Evolutionary conservation across 2,797 vertebrate species (phyloP).

Genomic region (Tadarida brasiliensis): DNA sequence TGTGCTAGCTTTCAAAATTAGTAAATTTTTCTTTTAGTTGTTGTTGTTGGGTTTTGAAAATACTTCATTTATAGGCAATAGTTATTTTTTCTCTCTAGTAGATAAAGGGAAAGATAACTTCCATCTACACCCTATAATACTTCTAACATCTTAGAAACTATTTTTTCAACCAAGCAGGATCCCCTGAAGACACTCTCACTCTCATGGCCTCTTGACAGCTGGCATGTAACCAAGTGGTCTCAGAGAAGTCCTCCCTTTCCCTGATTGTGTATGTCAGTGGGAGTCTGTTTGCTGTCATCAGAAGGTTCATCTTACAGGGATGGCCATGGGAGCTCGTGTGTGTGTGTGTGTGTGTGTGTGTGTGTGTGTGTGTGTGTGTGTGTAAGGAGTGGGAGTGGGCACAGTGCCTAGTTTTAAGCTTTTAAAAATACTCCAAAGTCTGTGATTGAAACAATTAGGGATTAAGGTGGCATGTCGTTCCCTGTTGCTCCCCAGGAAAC

Average conservation of each 20-base stretch:
- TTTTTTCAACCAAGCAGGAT: neutral
- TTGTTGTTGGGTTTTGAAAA: slow-evolving; percentile 70
- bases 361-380: neutral
- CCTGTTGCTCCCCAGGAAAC: neutral
- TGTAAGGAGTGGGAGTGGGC: neutral
- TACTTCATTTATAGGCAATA: slow-evolving; percentile 78
- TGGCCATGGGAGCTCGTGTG: neutral
- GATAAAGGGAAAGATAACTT: slow-evolving; percentile 75
- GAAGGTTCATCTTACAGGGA: slow-evolving; percentile 27
- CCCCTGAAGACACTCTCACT: slow-evolving; percentile 46
- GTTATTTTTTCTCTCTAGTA: slow-evolving; percentile 68
- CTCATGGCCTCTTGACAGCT: slow-evolving; percentile 60
- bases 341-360: neutral
- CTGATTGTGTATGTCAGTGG: slow-evolving; percentile 1
- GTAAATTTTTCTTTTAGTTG: slow-evolving; percentile 71
- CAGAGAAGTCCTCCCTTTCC: slow-evolving; percentile 17
- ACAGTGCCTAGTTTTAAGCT: slow-evolving; percentile 50
- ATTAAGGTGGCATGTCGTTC: neutral
- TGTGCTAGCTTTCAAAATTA: slow-evolving; percentile 74
- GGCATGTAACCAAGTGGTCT: slow-evolving; percentile 69
- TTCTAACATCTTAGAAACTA: slow-evolving; percentile 58
- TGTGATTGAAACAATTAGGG: slow-evolving; percentile 50
- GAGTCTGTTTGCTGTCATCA: slow-evolving; percentile 70
- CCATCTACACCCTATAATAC: neutral
- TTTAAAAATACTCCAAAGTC: slow-evolving; percentile 10